phyloP scores from a whole-genome alignment of 35 echinoderm and acorn worm species.

The Ptychodera flava region DNA sequence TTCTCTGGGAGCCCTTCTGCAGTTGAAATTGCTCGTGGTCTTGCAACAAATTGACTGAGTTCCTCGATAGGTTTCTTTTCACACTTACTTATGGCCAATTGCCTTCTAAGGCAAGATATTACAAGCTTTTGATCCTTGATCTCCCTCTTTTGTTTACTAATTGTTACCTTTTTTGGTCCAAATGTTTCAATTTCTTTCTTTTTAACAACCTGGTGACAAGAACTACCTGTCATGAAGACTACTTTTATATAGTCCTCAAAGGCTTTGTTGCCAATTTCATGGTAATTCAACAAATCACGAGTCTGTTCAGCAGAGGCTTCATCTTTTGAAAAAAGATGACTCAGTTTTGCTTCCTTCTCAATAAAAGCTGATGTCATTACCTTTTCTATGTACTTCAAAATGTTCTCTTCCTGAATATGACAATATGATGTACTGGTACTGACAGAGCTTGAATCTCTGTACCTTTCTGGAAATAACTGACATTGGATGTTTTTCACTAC shows the following conservation, averaged over 20 bases:
- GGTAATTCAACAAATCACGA: slow-evolving; percentile 7
- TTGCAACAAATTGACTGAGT: slow-evolving; percentile 16
- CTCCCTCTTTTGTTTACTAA: slow-evolving; percentile 24
- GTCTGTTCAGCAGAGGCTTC: neutral
- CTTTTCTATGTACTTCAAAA: slow-evolving; percentile 7
- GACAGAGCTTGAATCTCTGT: too few species aligned
- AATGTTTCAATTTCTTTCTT: slow-evolving; percentile 26
- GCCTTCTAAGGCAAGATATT: slow-evolving; percentile 35
- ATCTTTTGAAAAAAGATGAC: slow-evolving; percentile 16
- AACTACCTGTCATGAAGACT: slow-evolving; percentile 14
- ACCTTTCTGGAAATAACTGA: neutral
- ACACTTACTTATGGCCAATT: slow-evolving; percentile 31
- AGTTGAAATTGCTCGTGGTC: slow-evolving; percentile 21
- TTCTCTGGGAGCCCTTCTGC: slow-evolving; percentile 10
- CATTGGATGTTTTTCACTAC: slow-evolving; percentile 6
- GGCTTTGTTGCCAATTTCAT: slow-evolving; percentile 27
- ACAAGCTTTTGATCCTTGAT: slow-evolving; percentile 24
- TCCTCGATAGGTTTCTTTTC: slow-evolving; percentile 13
- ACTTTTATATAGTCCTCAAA: slow-evolving; percentile 27
- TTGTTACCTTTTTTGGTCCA: neutral
- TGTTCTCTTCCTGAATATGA: neutral
- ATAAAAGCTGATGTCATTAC: neutral
- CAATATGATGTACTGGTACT: too few species aligned
- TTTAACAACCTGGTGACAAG: slow-evolving; percentile 4
- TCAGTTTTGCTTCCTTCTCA: neutral